A percentile compares a stretch with the other conserved stretches of the same genome.
These are phyloP conservation scores for Cuculus canorus DNA, from an alignment of 2,797 vertebrate genomes.

Conservation along the genomic window DNA sequence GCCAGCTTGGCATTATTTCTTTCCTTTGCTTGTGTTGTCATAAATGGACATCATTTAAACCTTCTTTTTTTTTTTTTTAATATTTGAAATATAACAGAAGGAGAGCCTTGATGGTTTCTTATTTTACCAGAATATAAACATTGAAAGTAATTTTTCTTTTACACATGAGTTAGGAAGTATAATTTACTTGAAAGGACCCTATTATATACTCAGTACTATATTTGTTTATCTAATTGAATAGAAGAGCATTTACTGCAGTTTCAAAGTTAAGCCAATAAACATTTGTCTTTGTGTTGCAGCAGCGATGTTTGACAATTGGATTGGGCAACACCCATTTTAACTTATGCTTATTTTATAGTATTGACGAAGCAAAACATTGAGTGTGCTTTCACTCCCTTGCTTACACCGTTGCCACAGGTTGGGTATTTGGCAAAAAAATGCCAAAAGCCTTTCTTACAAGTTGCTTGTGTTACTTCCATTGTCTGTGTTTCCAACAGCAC, in stretches of 20 bases:
- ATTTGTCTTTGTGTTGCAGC: constrained; percentile 54
- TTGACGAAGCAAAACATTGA: not conserved
- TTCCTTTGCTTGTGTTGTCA: not conserved
- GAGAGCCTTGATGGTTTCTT: constrained; percentile 41
- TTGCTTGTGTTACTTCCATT: not conserved
- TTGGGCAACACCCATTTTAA: constrained; percentile 56
- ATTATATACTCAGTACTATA: constrained; percentile 57
- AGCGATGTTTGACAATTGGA: constrained; percentile 41
- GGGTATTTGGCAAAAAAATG: not conserved
- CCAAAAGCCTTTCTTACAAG: not conserved
- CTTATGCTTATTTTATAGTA: constrained; percentile 47
- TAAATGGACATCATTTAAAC: not conserved
- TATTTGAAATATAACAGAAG: constrained; percentile 20
- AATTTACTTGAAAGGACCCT: constrained; percentile 67
- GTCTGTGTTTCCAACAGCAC: not conserved
- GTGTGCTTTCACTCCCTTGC: not conserved
- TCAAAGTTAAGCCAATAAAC: constrained; percentile 66
- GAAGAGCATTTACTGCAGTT: constrained; percentile 60
- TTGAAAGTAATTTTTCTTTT: constrained; percentile 55
- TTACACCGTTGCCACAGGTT: not conserved
- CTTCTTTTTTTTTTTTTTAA: not conserved
- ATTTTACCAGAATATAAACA: constrained; percentile 63
- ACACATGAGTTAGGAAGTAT: constrained; percentile 59
- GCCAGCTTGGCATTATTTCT: not conserved
- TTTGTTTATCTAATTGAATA: constrained; percentile 72